Base-by-base conservation (phyloP, 2,113 vertebrate genomes). In the Laterallus jamaicensis region DNA sequence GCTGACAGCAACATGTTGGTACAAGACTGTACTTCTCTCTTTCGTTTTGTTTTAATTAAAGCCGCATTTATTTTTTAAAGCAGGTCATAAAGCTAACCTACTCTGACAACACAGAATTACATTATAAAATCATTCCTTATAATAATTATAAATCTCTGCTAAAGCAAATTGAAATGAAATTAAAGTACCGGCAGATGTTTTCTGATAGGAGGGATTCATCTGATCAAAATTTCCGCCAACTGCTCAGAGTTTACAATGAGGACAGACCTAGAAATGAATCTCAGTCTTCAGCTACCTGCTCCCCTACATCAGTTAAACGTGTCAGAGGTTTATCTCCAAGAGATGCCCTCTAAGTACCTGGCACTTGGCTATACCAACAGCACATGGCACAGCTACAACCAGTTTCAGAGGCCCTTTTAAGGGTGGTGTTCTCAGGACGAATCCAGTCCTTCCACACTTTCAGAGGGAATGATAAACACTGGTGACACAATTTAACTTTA, bases 1-100 rank as follows among this genome's bases (percentile, higher is more conserved):
- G 96, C 97, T 97, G 96, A 96, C 97, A 97, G 97, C 91, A 95
- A 97, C 97, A 90, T 97, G 97, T 97, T 96, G 90, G 92, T 97
- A 97, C 97, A 97, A 95, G 97, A 97, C 94, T 74, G 29, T 52
- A 88, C 94, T 96, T 86, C 93, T 95, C 94, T 95, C 82, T 83
- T 95, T 90, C 71, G 94, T 97, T 97, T 97, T 97, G 96, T 97
- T 97, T 97, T 97, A 97, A 97, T 97, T 97, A 97, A 97, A 97
- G 92, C 78, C 4, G 83, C 97, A 97, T 94, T 96, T 95, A 94
- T 95, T 95, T 96, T 97, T 97, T 92, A 96, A 90, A 96, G 95
- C 92, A 95, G 96, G 96, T 96, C 95, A 96, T 95, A 96, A 96
- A 97, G 90, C 93, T 96, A 96, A 94, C 96, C 86, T 94, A 95